Evolutionary conservation across 2,113 vertebrate genomes (phyloP).

Genomic region (Entomyzon cyanotis): DNA sequence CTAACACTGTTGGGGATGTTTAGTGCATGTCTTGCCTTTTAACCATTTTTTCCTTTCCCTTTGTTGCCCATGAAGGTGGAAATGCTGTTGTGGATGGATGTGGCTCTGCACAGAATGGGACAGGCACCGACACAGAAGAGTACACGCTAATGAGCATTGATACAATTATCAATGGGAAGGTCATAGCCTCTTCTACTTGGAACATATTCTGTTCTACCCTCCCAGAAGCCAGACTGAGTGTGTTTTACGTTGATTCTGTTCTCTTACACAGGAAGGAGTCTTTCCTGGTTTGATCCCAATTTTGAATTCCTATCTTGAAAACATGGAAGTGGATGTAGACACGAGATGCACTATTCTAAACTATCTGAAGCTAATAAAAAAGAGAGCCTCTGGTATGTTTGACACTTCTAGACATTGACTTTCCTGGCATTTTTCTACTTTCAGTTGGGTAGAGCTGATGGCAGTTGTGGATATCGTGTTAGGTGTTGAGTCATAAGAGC

Average conservation of each 20-base stretch:
- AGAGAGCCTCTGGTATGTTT: constrained; percentile 91
- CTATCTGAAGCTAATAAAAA: constrained; percentile 97
- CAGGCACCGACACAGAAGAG: constrained; percentile 78
- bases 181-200: constrained; percentile 44
- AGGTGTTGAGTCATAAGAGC: not conserved
- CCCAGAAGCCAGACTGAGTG: not conserved
- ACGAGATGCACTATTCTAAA: constrained; percentile 97
- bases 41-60: not conserved
- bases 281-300: constrained; percentile 96
- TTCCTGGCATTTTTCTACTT: not conserved
- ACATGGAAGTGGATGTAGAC: constrained; percentile 98
- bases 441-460: not conserved
- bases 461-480: not conserved
- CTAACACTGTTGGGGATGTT: not conserved
- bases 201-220: not conserved
- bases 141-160: constrained; percentile 95
- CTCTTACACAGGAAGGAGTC: constrained; percentile 85
- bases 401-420: not conserved
- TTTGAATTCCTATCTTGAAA: constrained; percentile 96
- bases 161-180: constrained; percentile 98
- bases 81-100: constrained; percentile 84
- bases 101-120: constrained; percentile 77
- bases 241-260: not conserved
- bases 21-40: not conserved
- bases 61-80: constrained; percentile 76